These are phyloP conservation scores for Pyrocoelia pectoralis DNA, from an alignment of 2,888 invertebrate genomes.

Conservation along the genomic window DNA sequence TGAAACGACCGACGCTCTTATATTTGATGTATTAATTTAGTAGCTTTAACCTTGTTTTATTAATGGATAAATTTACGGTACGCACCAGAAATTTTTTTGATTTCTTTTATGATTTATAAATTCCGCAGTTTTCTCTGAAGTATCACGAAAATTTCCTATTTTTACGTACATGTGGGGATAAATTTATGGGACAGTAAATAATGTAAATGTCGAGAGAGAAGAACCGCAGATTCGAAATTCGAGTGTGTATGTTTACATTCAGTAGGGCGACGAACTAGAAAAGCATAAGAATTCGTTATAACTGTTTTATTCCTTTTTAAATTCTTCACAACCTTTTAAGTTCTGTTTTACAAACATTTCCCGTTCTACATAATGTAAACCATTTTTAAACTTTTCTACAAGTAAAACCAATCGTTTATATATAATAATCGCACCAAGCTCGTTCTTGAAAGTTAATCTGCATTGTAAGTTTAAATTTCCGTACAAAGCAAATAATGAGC, in stretches of 20 bases:
- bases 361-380: background rate
- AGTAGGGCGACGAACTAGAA: conserved; percentile 37
- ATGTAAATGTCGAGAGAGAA: conserved; percentile 47
- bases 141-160: conserved; percentile 51
- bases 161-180: conserved; percentile 51
- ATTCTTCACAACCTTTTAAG: conserved; percentile 9
- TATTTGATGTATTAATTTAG: conserved; percentile 28
- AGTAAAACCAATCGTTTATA: background rate
- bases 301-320: conserved; percentile 17
- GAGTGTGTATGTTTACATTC: conserved; percentile 43
- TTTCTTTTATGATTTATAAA: conserved; percentile 53
- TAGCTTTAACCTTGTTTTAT: conserved; percentile 20
- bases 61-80: too few species aligned
- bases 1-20: conserved; percentile 4
- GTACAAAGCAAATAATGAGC: too few species aligned
- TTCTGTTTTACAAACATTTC: conserved; percentile 1
- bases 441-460: too few species aligned
- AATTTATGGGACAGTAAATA: conserved; percentile 55
- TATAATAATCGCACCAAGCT: background rate
- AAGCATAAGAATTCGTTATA: conserved; percentile 40
- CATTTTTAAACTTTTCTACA: background rate
- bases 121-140: conserved; percentile 48
- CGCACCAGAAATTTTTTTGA: too few species aligned
- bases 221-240: conserved; percentile 39
- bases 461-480: too few species aligned